A percentile compares a stretch with the other conserved stretches of the same genome.
These are phyloP conservation scores for Hippocampus abdominalis DNA, from an alignment of 2,113 vertebrate species.

Conservation along the genomic window DNA sequence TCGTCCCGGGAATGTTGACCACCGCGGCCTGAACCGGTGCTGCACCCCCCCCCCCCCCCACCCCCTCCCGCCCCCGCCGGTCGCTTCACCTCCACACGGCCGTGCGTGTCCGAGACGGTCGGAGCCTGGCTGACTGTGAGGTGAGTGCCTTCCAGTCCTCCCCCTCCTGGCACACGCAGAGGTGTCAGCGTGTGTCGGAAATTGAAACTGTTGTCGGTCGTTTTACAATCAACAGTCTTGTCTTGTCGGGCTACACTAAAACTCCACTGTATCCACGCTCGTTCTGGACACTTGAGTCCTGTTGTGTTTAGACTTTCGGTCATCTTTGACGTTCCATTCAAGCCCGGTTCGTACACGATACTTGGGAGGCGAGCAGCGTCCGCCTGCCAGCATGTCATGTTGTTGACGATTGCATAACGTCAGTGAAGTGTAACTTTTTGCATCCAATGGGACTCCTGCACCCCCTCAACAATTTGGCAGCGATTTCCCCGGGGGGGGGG, in stretches of 20 bases:
- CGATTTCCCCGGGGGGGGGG: conserved; percentile 43
- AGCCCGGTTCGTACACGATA: not conserved
- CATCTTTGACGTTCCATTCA: not conserved
- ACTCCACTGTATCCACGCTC: not conserved
- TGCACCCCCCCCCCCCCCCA: not conserved
- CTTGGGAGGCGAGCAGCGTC: conserved; percentile 14
- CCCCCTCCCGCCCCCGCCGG: not conserved
- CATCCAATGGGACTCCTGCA: conserved; percentile 14
- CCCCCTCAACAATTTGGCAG: not conserved
- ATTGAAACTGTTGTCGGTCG: not conserved
- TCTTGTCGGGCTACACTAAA: not conserved
- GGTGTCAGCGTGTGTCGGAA: not conserved
- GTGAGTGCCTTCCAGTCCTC: conserved; percentile 42
- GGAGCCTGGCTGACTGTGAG: conserved; percentile 25
- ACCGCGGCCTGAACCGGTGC: conserved; percentile 47
- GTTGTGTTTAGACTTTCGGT: not conserved
- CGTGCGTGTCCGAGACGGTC: conserved; percentile 5
- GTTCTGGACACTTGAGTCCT: not conserved
- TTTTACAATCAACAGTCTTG: not conserved
- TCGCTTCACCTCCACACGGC: conserved; percentile 19
- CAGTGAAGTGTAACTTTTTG: conserved; percentile 30
- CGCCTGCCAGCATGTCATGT: conserved; percentile 25
- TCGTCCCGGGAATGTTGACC: conserved; percentile 57
- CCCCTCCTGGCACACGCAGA: not conserved
- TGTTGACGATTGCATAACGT: conserved; percentile 52